Base-by-base conservation (phyloP, 2,888 invertebrate species). In the Hemicrepidius hirtus region DNA sequence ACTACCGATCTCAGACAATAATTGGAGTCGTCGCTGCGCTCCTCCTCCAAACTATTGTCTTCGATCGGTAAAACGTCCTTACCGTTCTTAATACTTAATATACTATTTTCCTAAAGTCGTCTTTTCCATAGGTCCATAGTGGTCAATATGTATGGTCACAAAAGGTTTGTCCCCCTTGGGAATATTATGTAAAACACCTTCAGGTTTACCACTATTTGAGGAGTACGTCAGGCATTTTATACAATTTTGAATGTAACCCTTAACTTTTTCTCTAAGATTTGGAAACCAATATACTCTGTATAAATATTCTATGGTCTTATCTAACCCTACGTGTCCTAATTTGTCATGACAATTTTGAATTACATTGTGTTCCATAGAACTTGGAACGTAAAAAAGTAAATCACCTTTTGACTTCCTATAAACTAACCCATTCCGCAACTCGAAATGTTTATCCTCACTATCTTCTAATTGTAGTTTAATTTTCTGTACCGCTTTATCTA, bases 161-260 rank as follows among this genome's bases (percentile, higher is more conserved):
- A 82, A 82, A 2, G 81, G 82, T 40, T 72, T 16, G n/a, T 77
- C 68, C 5, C 77, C 79, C 55, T 81, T 82, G 0, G 68, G 76
- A 5, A 83, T 79, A 18, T 75, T 73, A 32, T 81, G 75, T 5
- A 83, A 46, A 12, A 73, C 76, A 6, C 81, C 80, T 66, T 81
- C 80, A 4, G 40, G 57, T 55, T 80, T 78, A 46, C 80, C 80
- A 41, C 32, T 67, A 0, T 32, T 57, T 5, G 75, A 66, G 5
- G 76, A 76, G 46, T 67, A 80, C 12, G 71, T 75, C 9, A 82
- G 75, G 68, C 82, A 83, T 69, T 79, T 80, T 18, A 83, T 49
- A 73, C 81, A 83, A 66, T 80, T 81, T 21, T 18, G 3, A 1
- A 55, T 35, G 12, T 55, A 55, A n/a, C 1, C 6, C 13, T 24